Base-by-base conservation (phyloP, 2,888 invertebrate species). In the Drosophila lacicola region DNA sequence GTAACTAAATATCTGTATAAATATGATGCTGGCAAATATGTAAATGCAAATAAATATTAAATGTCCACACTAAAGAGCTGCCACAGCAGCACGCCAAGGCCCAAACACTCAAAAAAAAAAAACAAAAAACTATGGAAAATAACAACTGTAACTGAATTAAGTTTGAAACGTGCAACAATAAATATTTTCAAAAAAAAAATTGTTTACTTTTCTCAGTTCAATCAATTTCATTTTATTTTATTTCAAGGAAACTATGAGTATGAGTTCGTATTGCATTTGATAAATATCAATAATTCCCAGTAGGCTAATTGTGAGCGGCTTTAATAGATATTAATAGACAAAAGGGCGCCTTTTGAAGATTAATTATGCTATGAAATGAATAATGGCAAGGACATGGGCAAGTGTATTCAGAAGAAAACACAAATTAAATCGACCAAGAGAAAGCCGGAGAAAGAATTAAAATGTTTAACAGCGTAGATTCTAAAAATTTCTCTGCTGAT, bases 81-180 rank as follows among this genome's bases (percentile, higher is more conserved):
- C 41, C 29, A 50, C 19, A 61, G 49, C 56, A 70, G 54, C 41
- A 46, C 41, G 54, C 62, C 63, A 42, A 29, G 13, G 34, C 42
- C 17, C 39, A 33, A 19, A 29, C 25, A 13, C 14, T 8, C 33
- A 41, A 47, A 11, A 17, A 19, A 17, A 36, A 62, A 62, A 37
- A 56, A 60, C 17, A 36, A 66, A 56, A 66, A 58, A 39, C 14
- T 17, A 19, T 5, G 11, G 13, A 14, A 60, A 46, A 61, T 13
- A 33, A 66, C 63, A 83, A 70, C 67, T 78, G 82, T 82, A 70
- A 63, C 75, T 80, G 78, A 86, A 70, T 76, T 72, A 82, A 73
- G 82, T 87, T 79, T 62, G 80, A 88, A 82, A 82, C 88, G 82
- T 71, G 85, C 88, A 82, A 82, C 82, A 82, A 82, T 82, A 82